Percentiles rank a stretch among this genome's conserved stretches.
Evolutionary conservation across 2,888 invertebrate genomes (phyloP).

Genomic region (Sylvicola cinctus): DNA sequence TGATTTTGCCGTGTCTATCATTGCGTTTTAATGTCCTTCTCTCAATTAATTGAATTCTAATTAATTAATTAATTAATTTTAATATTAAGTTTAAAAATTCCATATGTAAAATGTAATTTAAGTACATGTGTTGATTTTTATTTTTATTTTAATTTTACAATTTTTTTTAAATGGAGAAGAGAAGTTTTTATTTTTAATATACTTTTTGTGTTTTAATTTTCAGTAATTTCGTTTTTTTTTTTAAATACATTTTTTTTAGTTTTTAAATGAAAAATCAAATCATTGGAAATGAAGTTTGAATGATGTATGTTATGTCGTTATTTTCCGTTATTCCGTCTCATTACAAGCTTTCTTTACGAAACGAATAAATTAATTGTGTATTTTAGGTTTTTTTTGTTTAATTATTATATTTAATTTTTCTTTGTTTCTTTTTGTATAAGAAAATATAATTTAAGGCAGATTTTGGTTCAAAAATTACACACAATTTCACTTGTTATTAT

Average conservation of each 20-base stretch:
- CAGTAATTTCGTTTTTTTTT: neutral
- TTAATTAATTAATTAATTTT: too few species aligned
- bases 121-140: too few species aligned
- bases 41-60: too few species aligned
- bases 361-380: too few species aligned
- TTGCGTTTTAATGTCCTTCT: too few species aligned
- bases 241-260: constrained; percentile 2
- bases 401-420: constrained; percentile 6
- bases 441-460: constrained; percentile 48
- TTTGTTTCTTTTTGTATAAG: constrained; percentile 23
- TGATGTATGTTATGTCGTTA: constrained; percentile 2
- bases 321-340: constrained; percentile 8
- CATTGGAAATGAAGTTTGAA: neutral
- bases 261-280: constrained; percentile 1
- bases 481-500: constrained; percentile 19
- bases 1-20: too few species aligned
- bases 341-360: constrained; percentile 8
- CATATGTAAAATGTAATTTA: too few species aligned
- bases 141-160: too few species aligned
- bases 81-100: too few species aligned
- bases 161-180: too few species aligned
- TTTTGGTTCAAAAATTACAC: constrained; percentile 37
- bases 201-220: too few species aligned
- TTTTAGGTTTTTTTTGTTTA: constrained; percentile 4
- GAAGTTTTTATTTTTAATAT: too few species aligned